These are phyloP conservation scores for Lithosia quadra DNA, from an alignment of 2,888 invertebrate species.

Conservation along the genomic window DNA sequence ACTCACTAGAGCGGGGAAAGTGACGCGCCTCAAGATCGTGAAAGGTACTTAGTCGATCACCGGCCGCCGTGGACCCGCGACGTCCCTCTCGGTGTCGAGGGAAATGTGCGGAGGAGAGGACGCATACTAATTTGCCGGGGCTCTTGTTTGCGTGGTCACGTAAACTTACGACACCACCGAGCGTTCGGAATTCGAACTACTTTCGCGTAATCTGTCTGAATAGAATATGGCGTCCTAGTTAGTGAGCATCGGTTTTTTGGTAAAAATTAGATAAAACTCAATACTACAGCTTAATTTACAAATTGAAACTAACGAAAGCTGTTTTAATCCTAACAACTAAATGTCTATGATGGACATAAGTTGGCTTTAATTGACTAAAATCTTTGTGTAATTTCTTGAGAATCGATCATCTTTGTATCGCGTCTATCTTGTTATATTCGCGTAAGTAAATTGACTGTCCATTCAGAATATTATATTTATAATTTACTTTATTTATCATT, in stretches of 20 bases:
- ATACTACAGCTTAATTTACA: neutral
- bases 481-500: neutral
- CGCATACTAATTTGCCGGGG: constrained; percentile 66
- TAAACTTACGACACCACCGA: constrained; percentile 80
- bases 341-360: constrained; percentile 7
- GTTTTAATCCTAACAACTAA: neutral
- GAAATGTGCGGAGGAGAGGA: constrained; percentile 45
- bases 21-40: constrained; percentile 84
- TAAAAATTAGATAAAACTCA: constrained; percentile 21
- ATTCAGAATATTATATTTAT: neutral
- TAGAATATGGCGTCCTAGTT: constrained; percentile 77
- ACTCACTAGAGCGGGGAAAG: constrained; percentile 84
- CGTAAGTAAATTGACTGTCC: constrained; percentile 9
- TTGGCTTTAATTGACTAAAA: constrained; percentile 1
- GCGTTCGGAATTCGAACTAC: constrained; percentile 84
- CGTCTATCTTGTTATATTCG: neutral
- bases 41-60: constrained; percentile 81
- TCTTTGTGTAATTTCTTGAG: neutral
- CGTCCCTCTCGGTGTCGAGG: constrained; percentile 55
- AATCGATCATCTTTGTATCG: neutral
- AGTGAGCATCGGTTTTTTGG: constrained; percentile 46
- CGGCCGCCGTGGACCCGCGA: constrained; percentile 64
- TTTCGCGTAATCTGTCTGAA: constrained; percentile 83
- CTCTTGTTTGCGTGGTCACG: constrained; percentile 64
- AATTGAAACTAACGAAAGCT: neutral